Evolutionary conservation across 1,140 invertebrate species (phyloP).

Genomic region (Carposina sasakii): DNA sequence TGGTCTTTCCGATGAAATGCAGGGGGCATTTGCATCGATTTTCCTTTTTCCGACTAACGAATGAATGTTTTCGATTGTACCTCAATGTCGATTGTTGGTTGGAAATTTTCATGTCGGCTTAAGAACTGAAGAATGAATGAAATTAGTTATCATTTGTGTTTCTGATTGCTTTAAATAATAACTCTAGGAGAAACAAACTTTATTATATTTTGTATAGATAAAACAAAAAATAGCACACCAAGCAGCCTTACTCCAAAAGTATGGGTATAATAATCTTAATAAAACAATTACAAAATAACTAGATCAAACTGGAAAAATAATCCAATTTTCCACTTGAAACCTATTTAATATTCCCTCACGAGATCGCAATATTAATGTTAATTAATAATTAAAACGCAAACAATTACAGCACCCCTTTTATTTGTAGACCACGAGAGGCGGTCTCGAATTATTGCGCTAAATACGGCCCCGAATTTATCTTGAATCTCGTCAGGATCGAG

Average conservation of each 20-base stretch:
- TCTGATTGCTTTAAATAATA: too few species aligned
- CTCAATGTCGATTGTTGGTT: constrained; percentile 39
- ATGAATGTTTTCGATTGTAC: constrained; percentile 55
- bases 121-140: too few species aligned
- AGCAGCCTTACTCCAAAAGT: too few species aligned
- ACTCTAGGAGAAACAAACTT: too few species aligned
- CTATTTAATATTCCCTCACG: constrained; percentile 5
- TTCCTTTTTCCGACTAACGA: constrained; percentile 59
- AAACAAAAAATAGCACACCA: too few species aligned
- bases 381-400: constrained; percentile 54
- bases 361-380: constrained; percentile 38
- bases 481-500: constrained; percentile 61
- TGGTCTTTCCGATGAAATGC: constrained; percentile 44
- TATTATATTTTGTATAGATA: too few species aligned
- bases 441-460: constrained; percentile 55
- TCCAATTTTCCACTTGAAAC: too few species aligned
- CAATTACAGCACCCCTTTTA: constrained; percentile 47
- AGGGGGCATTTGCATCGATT: constrained; percentile 61
- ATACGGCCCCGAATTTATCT: constrained; percentile 62
- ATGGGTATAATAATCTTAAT: too few species aligned
- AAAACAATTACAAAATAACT: too few species aligned
- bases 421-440: constrained; percentile 40
- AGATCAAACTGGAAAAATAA: too few species aligned
- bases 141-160: too few species aligned
- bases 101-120: too few species aligned